A percentile compares a stretch with the other conserved stretches of the same genome.
Conservation (phyloP, 2,888 invertebrate species). For the Drosophila monieri region DNA sequence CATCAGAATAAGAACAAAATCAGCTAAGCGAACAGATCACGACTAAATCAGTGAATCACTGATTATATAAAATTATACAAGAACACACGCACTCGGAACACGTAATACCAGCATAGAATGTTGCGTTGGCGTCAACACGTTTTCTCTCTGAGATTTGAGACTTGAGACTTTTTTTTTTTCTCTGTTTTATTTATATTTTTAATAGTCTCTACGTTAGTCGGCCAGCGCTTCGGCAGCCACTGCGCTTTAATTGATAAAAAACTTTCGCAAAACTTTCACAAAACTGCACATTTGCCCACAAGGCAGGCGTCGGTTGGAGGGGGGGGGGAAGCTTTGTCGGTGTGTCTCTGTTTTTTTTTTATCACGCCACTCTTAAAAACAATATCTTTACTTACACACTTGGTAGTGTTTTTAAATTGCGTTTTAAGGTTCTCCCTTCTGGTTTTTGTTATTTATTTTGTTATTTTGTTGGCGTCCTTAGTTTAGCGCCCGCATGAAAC, state of each 20-base stretch:
- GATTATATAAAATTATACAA: constrained; percentile 43
- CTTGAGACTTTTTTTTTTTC: too few species aligned
- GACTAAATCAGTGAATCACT: neutral
- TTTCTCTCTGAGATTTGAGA: neutral
- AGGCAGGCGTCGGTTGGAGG: constrained; percentile 1
- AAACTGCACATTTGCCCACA: constrained; percentile 41
- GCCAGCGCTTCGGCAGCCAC: constrained; percentile 10
- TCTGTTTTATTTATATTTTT: neutral
- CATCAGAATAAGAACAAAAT: constrained; percentile 52
- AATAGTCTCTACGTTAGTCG: constrained; percentile 4
- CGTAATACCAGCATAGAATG: constrained; percentile 33
- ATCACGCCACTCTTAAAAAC: constrained; percentile 31
- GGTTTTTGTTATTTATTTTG: neutral
- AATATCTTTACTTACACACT: constrained; percentile 29
- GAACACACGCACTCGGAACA: constrained; percentile 32
- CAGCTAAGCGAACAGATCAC: constrained; percentile 15
- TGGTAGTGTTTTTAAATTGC: constrained; percentile 47
- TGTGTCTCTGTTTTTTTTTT: constrained; percentile 6
- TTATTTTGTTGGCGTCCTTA: constrained; percentile 13
- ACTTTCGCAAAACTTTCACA: constrained; percentile 53
- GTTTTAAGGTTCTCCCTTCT: constrained; percentile 52
- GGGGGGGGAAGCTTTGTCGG: neutral
- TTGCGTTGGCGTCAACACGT: constrained; percentile 47
- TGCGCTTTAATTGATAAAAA: constrained; percentile 48
- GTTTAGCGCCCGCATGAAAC: constrained; percentile 64